Base-by-base conservation (phyloP, 2,797 vertebrate genomes). In the Silurus aristotelis region DNA sequence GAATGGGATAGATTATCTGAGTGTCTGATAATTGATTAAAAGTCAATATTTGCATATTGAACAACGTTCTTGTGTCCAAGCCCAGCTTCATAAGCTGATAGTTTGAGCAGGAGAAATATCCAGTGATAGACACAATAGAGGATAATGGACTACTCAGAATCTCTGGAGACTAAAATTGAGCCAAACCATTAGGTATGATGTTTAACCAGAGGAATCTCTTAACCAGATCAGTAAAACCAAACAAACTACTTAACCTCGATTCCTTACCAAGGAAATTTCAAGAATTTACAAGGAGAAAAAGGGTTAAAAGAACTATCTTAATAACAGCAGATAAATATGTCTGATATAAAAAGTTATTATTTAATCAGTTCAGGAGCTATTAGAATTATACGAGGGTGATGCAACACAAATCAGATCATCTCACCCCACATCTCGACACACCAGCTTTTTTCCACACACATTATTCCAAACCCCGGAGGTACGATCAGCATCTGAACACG, bases 381-480 rank as follows among this genome's bases (percentile, higher is more conserved):
- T 43, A n/a, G 38, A 61, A 61, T 43, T 60, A 27, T 17, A 61
- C 0, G 13, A 5, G 12, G 75, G 7, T 77, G 75, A 60, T 58
- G 55, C 55, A 77, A 77, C 25, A 7, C 12, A 14, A 46, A 15
- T 67, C 63, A 25, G 2, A 52, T 56, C 75, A 61, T 13, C 67
- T 72, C 73, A 22, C 31, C 31, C 31, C 31, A 38, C 70, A 80
- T 86, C 75, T 85, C 48, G 83, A 15, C 2, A 4, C n/a, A 82
- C 13, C 13, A 17, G 4, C 52, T 0, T 25, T 31, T 12, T 31
- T 58, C 73, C 25, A 20, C 27, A 31, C 73, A 20, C 56, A 43
- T 0, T 6, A 22, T 60, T 60, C 19, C 6, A 61, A 78, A 61
- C 2, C 58, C 73, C 55, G 1, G 27, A 6, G 15, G 25, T 31